Evolutionary conservation across 2,113 vertebrate species (phyloP), one percentile per base, ranked within the genome.

Genomic region (Perccottus glenii): DNA sequence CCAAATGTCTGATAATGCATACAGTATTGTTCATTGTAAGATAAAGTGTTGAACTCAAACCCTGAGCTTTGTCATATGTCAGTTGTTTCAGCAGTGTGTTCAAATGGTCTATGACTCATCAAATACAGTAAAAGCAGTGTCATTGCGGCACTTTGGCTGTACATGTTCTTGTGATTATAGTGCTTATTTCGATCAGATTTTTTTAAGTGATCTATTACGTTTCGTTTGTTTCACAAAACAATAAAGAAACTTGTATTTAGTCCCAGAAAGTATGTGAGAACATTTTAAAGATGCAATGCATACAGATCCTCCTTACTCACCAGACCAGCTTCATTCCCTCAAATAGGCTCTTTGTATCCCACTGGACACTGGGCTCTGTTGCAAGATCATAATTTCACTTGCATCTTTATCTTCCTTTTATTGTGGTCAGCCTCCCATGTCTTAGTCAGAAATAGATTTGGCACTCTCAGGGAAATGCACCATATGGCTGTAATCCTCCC

Each of bases 401-500:
- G 51, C 48, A 53, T 46, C 33, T 56, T 48, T 55, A 55, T 84
- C 65, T 49, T 43, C 43, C 32, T 44, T 81, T 73, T 73, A 60
- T 72, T 51, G 27, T 43, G 16, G 44, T 46, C 47, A 72, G 49
- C 63, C 47, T 51, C 60, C 15, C 59, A 32, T 69, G 16, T 68
- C 12, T 53, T 50, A 57, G 70, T 45, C 61, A 14, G 11, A 60
- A 52, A 84, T 75, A 15, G 71, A 76, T 75, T 71, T 85, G 85
- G 81, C 81, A 80, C 52, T 45, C 62, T 62, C 32, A 16, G 64
- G 56, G 64, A 74, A 62, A 78, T 75, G 70, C 62, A 78, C 44
- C 78, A 85, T 86, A 83, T 82, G 85, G 78, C 75, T 80, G 45
- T 60, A 67, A 16, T 78, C 75, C 69, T 32, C 73, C 78, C 84